phyloP scores from a whole-genome alignment of 2,797 vertebrate species.

The Buceros bicornis region DNA sequence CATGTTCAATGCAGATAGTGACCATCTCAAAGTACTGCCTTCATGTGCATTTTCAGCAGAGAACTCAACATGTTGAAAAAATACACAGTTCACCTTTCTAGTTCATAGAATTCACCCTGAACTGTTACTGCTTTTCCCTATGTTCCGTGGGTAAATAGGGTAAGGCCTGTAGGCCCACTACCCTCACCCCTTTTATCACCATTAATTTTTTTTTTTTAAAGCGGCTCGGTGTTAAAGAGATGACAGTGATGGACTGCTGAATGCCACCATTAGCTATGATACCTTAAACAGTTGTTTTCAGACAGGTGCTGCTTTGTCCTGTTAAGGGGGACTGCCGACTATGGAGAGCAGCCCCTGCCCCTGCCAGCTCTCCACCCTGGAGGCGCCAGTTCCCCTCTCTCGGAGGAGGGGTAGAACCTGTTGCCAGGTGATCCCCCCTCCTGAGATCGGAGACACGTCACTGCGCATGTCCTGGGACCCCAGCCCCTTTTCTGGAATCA shows the following conservation, averaged over 20 bases:
- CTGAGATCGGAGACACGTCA: too few species aligned
- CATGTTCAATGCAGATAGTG: neutral
- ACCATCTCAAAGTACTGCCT: neutral
- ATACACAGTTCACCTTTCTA: neutral
- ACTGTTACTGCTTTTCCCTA: neutral
- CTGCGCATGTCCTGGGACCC: too few species aligned
- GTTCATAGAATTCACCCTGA: neutral
- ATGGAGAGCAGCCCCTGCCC: too few species aligned
- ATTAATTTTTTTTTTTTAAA: neutral
- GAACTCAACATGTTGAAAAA: neutral
- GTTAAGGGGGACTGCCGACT: too few species aligned
- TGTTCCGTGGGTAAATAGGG: neutral
- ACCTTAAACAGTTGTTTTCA: too few species aligned
- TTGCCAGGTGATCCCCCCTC: too few species aligned
- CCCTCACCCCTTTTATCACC: neutral
- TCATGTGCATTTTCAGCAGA: neutral
- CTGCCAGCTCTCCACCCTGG: too few species aligned
- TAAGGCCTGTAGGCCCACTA: neutral
- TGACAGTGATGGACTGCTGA: neutral
- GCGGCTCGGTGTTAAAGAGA: neutral
- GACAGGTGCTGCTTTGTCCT: too few species aligned
- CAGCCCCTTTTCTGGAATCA: too few species aligned
- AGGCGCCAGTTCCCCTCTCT: too few species aligned
- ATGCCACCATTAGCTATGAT: too few species aligned
- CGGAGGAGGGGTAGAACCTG: too few species aligned